Evolutionary conservation across 2,797 vertebrate species (phyloP), one percentile per base, ranked within the genome.

Genomic region (Epinephelus malabaricus): DNA sequence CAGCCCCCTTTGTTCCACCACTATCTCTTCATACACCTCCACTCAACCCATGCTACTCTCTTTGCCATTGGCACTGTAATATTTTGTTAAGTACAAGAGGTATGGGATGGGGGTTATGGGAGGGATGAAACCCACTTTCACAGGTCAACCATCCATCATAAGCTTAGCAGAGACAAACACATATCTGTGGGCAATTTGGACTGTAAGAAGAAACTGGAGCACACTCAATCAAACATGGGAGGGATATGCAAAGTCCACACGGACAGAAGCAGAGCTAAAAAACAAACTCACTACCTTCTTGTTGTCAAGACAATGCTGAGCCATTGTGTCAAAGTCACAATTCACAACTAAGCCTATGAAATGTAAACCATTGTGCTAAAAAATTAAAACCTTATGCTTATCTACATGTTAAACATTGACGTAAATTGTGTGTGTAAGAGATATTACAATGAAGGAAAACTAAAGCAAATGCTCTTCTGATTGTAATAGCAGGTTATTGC

Each of bases 1-100:
- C 66, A 27, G 50, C 30, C 58, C 78, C 77, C 54, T 89, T 69
- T 79, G 63, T 81, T 79, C 81, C 56, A 69, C 25, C 61, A 65
- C 60, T 27, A 61, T 73, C 66, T 27, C 23, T 25, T 69, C 49
- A 43, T 47, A 67, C 8, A 68, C 59, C 40, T 73, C 47, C 50
- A 21, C 63, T 50, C 23, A 49, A 74, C 58, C 27, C 7, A 23
- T 53, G 30, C 59, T 60, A 13, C 71, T 43, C 27, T 43, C 38
- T 49, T 58, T 50, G 58, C 62, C 76, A 62, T 1, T 50, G 27
- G 17, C 53, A 84, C 54, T 64, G 63, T 62, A 45, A 66, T 73
- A 49, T 63, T 79, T 56, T 65, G 3, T 65, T 40, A 50, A 69
- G 56, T 80, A 67, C 38, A 60, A 47, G 9, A 4, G 30, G 5